Evolutionary conservation across 2,888 invertebrate genomes (phyloP), one percentile per base, ranked within the genome.

Genomic region (Exephanes ischioxanthus): DNA sequence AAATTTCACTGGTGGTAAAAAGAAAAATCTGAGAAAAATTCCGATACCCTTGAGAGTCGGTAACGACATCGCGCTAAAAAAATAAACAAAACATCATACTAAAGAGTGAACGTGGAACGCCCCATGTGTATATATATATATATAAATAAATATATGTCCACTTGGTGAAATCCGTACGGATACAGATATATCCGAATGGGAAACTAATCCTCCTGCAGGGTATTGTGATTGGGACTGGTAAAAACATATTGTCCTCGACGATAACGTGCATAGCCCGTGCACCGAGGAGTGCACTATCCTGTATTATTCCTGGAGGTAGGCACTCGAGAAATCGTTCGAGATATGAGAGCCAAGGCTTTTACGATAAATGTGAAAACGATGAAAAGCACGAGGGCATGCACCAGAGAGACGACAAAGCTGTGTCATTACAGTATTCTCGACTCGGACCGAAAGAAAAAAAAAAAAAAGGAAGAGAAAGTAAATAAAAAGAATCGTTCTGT

Each of bases 361-460:
- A 41, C 61, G 58, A 61, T 45, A 73, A 73, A 73, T n/a, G 61
- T 22, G 73, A 73, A 73, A 73, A 45, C 61, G 30, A 61, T 30
- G 45, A 26, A 22, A 61, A 61, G 45, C 45, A 73, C 55, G 48
- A 73, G 45, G 58, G n/a, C 58, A 48, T 41, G 41, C 37, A 41
- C 45, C n/a, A 11, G 41, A 41, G 67, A 19, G 22, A 51, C 30
- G 33, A 73, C 26, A 61, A 73, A 63, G 58, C 19, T 30, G 22
- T 11, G 67, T 37, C n/a, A 63, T 63, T 67, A 67, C 73, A 61
- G 73, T 26, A 73, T 73, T 73, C 41, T 26, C 61, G 58, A 22
- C 45, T 22, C 16, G 4, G 63, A 63, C 63, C 30, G 33, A 63
- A 30, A 16, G 61, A 16, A 16, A 6, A 58, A 33, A 30, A 16